A percentile compares a stretch with the other conserved stretches of the same genome.
These are phyloP conservation scores for Sphaeramia orbicularis DNA, from an alignment of 2,797 vertebrate genomes.

Conservation along the genomic window DNA sequence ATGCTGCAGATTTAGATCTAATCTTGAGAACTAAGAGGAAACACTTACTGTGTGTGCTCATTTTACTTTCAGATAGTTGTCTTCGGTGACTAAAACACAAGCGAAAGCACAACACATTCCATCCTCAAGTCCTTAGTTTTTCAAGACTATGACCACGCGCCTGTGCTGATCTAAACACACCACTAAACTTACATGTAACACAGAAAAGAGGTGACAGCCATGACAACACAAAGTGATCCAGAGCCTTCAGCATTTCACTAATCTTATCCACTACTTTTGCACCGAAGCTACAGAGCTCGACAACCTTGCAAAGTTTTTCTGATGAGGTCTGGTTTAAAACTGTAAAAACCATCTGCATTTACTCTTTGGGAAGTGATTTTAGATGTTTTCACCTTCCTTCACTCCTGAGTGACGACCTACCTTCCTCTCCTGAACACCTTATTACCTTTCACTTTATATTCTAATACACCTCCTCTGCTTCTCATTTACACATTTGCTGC, in stretches of 20 bases:
- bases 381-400: conserved; percentile 7
- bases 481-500: conserved; percentile 31
- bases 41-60: too few species aligned
- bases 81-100: not conserved
- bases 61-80: too few species aligned
- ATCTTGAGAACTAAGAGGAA: too few species aligned
- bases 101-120: too few species aligned
- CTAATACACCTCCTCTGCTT: not conserved
- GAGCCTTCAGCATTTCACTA: conserved; percentile 14
- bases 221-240: conserved; percentile 8
- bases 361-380: conserved; percentile 14
- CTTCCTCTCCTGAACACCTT: conserved; percentile 20
- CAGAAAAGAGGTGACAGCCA: conserved; percentile 22
- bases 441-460: too few species aligned
- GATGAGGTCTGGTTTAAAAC: conserved; percentile 10
- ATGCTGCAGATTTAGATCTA: too few species aligned
- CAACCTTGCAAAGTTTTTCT: conserved; percentile 26
- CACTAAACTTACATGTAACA: conserved; percentile 8
- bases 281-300: not conserved
- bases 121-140: not conserved
- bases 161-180: not conserved
- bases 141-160: too few species aligned
- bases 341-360: conserved; percentile 1
- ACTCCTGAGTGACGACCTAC: conserved; percentile 12
- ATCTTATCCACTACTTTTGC: not conserved